phyloP scores from a whole-genome alignment of 2,888 invertebrate species.

The Chaetoderma sp. region DNA sequence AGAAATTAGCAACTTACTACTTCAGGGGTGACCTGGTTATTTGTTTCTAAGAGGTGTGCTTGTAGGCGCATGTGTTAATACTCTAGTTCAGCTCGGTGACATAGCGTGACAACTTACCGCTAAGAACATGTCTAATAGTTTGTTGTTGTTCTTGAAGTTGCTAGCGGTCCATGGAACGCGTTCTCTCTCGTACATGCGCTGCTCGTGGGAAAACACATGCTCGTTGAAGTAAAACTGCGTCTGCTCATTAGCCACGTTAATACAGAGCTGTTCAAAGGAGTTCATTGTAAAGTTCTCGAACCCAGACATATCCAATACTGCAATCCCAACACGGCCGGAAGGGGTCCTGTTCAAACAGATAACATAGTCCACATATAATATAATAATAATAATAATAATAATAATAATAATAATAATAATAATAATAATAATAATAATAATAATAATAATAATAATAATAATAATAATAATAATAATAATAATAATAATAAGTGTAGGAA shows the following conservation, averaged over 20 bases:
- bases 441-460: not conserved
- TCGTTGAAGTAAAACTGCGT: constrained; percentile 65
- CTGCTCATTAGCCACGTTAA: constrained; percentile 66
- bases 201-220: constrained; percentile 60
- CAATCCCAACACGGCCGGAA: no score
- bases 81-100: no score
- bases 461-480: no score
- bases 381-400: not conserved
- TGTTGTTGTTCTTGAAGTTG: constrained; percentile 55
- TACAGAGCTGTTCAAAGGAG: constrained; percentile 64
- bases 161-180: constrained; percentile 54
- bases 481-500: no score
- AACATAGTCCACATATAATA: no score
- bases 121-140: constrained; percentile 54
- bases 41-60: no score
- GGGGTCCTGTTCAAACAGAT: no score
- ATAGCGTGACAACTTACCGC: no score
- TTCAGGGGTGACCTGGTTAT: no score
- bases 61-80: no score
- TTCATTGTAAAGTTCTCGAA: constrained; percentile 62
- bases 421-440: not conserved
- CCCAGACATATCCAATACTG: constrained; percentile 63
- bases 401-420: not conserved
- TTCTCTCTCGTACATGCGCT: constrained; percentile 56
- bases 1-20: not conserved